These are phyloP conservation scores for Pelobates cultripes DNA, from an alignment of 2,797 vertebrate genomes.

Conservation along the genomic window DNA sequence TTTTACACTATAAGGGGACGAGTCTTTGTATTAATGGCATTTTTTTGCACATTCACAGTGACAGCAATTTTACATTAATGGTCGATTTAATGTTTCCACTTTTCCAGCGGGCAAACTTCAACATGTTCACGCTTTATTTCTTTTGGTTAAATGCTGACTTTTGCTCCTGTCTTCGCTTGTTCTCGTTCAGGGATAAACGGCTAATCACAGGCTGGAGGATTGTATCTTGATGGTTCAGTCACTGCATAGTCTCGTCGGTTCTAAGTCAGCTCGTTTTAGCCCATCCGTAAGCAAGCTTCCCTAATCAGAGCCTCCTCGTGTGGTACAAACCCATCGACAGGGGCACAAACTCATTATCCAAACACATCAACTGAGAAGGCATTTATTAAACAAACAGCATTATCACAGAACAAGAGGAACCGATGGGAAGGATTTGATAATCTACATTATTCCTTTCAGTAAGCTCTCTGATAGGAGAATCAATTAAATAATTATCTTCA, in stretches of 20 bases:
- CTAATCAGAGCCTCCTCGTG: constrained; percentile 35
- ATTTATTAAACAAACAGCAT: constrained; percentile 12
- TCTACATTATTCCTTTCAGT: too few relatives aligned
- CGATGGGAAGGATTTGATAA: too few relatives aligned
- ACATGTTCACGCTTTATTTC: not conserved
- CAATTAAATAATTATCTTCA: too few relatives aligned
- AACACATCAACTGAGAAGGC: constrained; percentile 7
- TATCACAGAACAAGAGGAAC: too few relatives aligned
- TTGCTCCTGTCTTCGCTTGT: constrained; percentile 6
- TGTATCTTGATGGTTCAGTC: constrained; percentile 27
- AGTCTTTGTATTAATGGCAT: too few relatives aligned
- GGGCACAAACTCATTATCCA: constrained; percentile 18
- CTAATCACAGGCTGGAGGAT: constrained; percentile 46
- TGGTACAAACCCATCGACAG: constrained; percentile 25
- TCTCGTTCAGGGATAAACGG: constrained; percentile 9
- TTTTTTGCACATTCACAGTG: too few relatives aligned
- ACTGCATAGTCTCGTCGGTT: constrained; percentile 33
- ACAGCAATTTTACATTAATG: too few relatives aligned
- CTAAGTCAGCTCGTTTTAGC: constrained; percentile 45
- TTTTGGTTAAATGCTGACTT: constrained; percentile 34
- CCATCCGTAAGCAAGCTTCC: constrained; percentile 38
- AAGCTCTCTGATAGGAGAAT: too few relatives aligned
- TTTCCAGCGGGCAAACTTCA: too few relatives aligned
- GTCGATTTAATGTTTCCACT: too few relatives aligned
- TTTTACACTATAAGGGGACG: too few relatives aligned